Evolutionary conservation across 2,888 invertebrate genomes (phyloP), one percentile per base, ranked within the genome.

Genomic region (Drosophila multiciliata): DNA sequence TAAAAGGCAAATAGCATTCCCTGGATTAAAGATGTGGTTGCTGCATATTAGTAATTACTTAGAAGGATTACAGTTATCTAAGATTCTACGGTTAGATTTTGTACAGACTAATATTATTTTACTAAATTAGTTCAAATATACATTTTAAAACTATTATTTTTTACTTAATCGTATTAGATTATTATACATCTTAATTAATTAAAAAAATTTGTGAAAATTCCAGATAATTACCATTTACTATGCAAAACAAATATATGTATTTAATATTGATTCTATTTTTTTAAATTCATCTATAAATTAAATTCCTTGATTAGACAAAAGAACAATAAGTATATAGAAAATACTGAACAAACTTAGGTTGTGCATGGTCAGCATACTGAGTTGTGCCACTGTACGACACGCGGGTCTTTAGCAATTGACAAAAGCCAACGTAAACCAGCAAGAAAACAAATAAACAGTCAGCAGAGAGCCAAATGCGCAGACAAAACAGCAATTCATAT

Each of bases 401-500:
- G 49, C 35, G 50, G 70, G 71, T 65, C 78, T 79, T 70, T 79
- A 70, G 78, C 84, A 86, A 88, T 84, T 88, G 84, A 84, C 88
- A 84, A 84, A 84, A 84, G 88, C 67, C 75, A 75, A 79, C 74
- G 71, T 81, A 78, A 81, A 78, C 72, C 73, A 79, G 70, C 68
- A 73, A 67, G 66, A 74, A 74, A 75, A 77, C 81, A 86, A 83
- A 83, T 74, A 86, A 83, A 82, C 77, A 83, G 86, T 70, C 83
- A 83, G 75, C 73, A 54, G 55, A 64, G 66, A 66, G 64, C 77
- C 35, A 35, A 67, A 40, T 32, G 70, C 71, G 67, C 75, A 83
- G 78, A 87, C 80, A 89, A 83, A 84, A 87, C 83, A 87, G 83
- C 88, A 89, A 87, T 87, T 87, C 87, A 89, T 87, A 87, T 87